Conservation (phyloP, 2,113 vertebrate species). For the Ophthalmolycus amberensis region DNA sequence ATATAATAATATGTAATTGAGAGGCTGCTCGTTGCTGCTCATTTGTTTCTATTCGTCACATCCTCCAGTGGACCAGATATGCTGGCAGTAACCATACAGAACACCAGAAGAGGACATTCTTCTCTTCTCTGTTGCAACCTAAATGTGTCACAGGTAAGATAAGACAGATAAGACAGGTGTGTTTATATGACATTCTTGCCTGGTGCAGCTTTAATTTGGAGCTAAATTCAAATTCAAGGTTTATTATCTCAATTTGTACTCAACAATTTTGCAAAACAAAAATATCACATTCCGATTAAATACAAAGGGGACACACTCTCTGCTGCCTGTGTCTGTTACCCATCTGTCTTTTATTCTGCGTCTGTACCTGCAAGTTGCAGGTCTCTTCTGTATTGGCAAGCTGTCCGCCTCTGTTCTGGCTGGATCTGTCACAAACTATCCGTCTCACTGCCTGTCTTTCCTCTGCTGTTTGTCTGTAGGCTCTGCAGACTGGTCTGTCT, state of each 20-base stretch:
- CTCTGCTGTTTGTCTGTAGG: conserved; percentile 59
- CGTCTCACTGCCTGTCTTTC: conserved; percentile 52
- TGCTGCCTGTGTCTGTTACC: conserved; percentile 24
- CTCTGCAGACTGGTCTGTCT: conserved; percentile 66
- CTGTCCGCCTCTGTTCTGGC: conserved; percentile 34
- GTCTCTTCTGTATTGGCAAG: conserved; percentile 37
- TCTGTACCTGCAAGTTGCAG: conserved; percentile 20
- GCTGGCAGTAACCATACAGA: background rate
- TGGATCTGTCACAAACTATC: conserved; percentile 63
- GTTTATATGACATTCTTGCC: background rate
- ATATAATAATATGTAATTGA: background rate
- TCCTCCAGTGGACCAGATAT: conserved; percentile 1
- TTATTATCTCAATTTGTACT: background rate
- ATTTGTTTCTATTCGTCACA: background rate
- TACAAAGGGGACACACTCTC: conserved; percentile 20
- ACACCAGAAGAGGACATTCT: background rate
- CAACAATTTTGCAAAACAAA: conserved; percentile 7
- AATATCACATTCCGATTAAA: conserved; percentile 1
- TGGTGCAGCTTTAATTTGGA: background rate
- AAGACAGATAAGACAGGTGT: background rate
- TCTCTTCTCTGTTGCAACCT: background rate
- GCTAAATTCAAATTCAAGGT: background rate
- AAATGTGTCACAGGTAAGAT: background rate
- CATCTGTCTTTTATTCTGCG: conserved; percentile 16
- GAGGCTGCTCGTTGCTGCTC: background rate